Conservation (phyloP, 2,888 invertebrate genomes). For the Folsomia candida region DNA sequence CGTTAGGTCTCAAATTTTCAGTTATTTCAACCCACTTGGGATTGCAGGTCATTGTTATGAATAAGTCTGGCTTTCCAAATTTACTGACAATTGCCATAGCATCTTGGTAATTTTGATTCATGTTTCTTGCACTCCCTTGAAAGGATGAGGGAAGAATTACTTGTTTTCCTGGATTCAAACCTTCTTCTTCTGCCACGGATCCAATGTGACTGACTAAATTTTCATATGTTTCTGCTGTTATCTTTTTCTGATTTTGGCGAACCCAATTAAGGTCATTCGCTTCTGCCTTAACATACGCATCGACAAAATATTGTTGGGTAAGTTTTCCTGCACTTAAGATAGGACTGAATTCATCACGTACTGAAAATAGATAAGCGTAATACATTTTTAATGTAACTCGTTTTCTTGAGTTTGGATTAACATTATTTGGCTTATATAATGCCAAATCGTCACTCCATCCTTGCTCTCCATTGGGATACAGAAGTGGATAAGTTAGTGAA, state of each 20-base stretch:
- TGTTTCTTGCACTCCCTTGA: slow-evolving; percentile 52
- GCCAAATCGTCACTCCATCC: slow-evolving; percentile 27
- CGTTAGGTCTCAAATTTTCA: slow-evolving; percentile 50
- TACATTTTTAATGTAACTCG: slow-evolving; percentile 23
- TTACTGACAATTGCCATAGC: slow-evolving; percentile 55
- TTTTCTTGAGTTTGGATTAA: neutral
- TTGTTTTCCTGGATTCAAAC: slow-evolving; percentile 1
- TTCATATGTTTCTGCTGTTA: slow-evolving; percentile 48
- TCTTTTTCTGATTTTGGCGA: slow-evolving; percentile 48
- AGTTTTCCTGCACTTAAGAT: slow-evolving; percentile 48
- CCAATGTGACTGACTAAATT: slow-evolving; percentile 19
- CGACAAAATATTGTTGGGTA: slow-evolving; percentile 52
- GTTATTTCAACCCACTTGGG: slow-evolving; percentile 55
- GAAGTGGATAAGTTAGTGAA: slow-evolving; percentile 46
- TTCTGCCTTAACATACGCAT: slow-evolving; percentile 51
- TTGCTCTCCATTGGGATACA: slow-evolving; percentile 45
- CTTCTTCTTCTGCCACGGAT: neutral
- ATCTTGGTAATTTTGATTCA: slow-evolving; percentile 55
- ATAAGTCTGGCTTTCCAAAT: slow-evolving; percentile 56
- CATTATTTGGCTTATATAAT: too few relatives aligned
- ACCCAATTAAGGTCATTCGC: slow-evolving; percentile 48
- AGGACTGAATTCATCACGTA: slow-evolving; percentile 48
- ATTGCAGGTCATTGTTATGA: slow-evolving; percentile 56
- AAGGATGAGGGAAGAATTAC: slow-evolving; percentile 53
- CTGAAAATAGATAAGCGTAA: slow-evolving; percentile 27